These are phyloP conservation scores for Drosophila seclusa DNA, from an alignment of 2,888 invertebrate species.

Conservation along the genomic window DNA sequence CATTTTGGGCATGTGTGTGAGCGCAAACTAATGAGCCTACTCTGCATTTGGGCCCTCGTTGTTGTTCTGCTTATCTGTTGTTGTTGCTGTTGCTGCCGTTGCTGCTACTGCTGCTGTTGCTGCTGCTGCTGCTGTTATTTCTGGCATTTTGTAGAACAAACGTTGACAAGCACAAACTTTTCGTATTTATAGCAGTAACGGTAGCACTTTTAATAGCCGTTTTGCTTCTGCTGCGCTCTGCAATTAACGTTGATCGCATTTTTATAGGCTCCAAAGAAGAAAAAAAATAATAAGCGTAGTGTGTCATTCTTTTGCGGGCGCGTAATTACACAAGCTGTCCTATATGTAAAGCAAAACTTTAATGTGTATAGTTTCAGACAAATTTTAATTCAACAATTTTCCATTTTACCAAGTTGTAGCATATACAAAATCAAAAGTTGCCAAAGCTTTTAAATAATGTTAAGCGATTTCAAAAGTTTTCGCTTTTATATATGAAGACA, in stretches of 20 bases:
- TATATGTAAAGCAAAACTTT: slow-evolving; percentile 2
- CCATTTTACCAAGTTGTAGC: not conserved
- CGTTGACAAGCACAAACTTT: slow-evolving; percentile 55
- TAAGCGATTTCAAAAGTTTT: not conserved
- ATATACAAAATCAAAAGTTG: not conserved
- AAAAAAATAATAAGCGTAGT: slow-evolving; percentile 13
- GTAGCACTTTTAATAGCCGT: slow-evolving; percentile 59
- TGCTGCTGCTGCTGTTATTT: slow-evolving; percentile 33
- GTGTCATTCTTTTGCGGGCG: slow-evolving; percentile 43
- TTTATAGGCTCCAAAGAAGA: slow-evolving; percentile 55
- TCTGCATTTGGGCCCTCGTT: slow-evolving; percentile 34
- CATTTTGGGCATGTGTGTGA: slow-evolving; percentile 45
- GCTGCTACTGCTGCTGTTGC: not conserved
- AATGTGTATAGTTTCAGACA: not conserved
- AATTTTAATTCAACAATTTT: not conserved
- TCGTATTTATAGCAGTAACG: slow-evolving; percentile 56
- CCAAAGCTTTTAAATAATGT: not conserved
- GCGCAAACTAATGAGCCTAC: slow-evolving; percentile 69
- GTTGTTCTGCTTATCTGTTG: slow-evolving; percentile 12
- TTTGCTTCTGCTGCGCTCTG: slow-evolving; percentile 31
- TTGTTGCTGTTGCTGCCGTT: not conserved
- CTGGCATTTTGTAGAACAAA: slow-evolving; percentile 38
- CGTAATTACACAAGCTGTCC: slow-evolving; percentile 18
- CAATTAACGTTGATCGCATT: slow-evolving; percentile 77
- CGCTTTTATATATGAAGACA: not conserved